phyloP scores from a whole-genome alignment of 2,797 vertebrate species.

The Danio choprae region DNA sequence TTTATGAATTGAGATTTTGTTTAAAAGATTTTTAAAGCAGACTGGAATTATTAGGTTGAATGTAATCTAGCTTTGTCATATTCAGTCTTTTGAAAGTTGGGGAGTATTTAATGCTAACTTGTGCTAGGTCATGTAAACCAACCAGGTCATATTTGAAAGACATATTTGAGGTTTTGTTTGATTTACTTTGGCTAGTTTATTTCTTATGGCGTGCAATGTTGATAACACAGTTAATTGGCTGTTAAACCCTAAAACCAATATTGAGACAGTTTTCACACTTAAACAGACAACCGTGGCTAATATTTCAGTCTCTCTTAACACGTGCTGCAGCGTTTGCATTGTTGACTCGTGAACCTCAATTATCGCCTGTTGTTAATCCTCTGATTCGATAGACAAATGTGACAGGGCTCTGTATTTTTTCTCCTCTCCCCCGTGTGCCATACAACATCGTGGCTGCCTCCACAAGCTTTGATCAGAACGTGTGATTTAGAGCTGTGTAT shows the following conservation, averaged over 20 bases:
- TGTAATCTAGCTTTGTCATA: not conserved
- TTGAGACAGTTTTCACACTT: constrained; percentile 64
- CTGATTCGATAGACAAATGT: constrained; percentile 73
- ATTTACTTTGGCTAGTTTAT: too few relatives aligned
- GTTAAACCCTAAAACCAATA: constrained; percentile 58
- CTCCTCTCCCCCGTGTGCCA: constrained; percentile 67
- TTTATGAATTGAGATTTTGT: not conserved
- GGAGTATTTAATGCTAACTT: not conserved
- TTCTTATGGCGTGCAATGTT: not conserved
- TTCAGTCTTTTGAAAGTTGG: too few relatives aligned
- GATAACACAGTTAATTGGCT: constrained; percentile 32
- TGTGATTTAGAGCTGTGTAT: constrained; percentile 76
- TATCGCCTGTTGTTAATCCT: constrained; percentile 76
- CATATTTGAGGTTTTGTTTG: not conserved
- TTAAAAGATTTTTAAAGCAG: too few relatives aligned
- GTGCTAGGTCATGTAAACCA: not conserved
- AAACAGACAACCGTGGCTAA: constrained; percentile 22
- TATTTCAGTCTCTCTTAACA: constrained; percentile 41
- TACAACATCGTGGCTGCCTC: constrained; percentile 71
- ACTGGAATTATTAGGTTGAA: too few relatives aligned
- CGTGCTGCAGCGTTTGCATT: constrained; percentile 53
- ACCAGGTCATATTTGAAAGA: not conserved
- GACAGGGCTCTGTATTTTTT: constrained; percentile 72
- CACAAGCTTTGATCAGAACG: constrained; percentile 80
- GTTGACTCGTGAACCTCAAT: constrained; percentile 74